Conservation (phyloP, 2,797 vertebrate species). For the Pangasius larnaudii region DNA sequence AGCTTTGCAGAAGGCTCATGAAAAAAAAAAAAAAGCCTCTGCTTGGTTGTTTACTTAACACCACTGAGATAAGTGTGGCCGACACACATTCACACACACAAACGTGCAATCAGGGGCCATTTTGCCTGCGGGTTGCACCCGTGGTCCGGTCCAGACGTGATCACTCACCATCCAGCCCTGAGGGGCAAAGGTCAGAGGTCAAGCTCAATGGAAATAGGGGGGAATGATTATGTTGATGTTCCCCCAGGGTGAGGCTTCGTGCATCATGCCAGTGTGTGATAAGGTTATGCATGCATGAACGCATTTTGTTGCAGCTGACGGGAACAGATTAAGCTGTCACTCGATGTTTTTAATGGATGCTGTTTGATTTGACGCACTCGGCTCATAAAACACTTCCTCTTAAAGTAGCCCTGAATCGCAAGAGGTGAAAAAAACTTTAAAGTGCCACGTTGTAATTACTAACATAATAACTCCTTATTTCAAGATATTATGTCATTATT, state of each 20-base stretch:
- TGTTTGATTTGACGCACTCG: background rate
- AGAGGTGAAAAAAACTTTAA: background rate
- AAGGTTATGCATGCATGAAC: constrained; percentile 70
- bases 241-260: constrained; percentile 57
- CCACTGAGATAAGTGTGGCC: constrained; percentile 26
- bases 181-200: constrained; percentile 73
- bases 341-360: background rate
- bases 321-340: constrained; percentile 33
- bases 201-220: constrained; percentile 69
- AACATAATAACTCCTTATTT: background rate
- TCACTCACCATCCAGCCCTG: constrained; percentile 62
- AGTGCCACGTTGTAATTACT: background rate
- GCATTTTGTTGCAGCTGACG: constrained; percentile 46
- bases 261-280: constrained; percentile 55
- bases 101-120: constrained; percentile 24
- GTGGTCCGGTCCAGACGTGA: constrained; percentile 71
- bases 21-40: constrained; percentile 23
- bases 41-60: constrained; percentile 46
- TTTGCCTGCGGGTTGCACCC: constrained; percentile 48
- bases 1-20: constrained; percentile 40
- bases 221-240: constrained; percentile 68
- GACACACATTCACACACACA: constrained; percentile 26
- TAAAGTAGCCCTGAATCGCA: no score
- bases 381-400: background rate
- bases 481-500: background rate